Evolutionary conservation across 2,888 invertebrate genomes (phyloP), one percentile per base, ranked within the genome.

Genomic region (Toxonevra muliebris): DNA sequence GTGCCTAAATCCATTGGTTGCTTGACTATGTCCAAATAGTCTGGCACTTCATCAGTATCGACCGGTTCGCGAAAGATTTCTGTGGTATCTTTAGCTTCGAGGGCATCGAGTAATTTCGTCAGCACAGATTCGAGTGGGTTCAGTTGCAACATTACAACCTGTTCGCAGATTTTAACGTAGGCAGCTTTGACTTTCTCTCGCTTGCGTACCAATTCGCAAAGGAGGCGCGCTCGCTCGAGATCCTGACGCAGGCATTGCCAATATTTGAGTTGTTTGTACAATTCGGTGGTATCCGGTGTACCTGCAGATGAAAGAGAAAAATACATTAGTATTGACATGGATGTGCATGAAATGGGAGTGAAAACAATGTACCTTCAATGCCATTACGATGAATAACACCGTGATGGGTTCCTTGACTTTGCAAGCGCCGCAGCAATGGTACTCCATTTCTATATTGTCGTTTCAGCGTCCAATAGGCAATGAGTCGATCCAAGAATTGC

Each of bases 391-490:
- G 81, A 30, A 84, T 87, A 40, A 88, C 87, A 13, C 86, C 83
- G 71, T 85, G 84, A 67, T 82, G 86, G 78, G 86, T 79, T 76
- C 88, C 75, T 86, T 86, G 84, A 70, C 90, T 91, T 79, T 96
- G 96, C 41, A 96, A 86, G 8, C 98, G 87, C 54, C 98, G 86
- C 69, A 99, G 85, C 69, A 99, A 87, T 0, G 99, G 98, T 10
- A 98, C 98, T 0, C 99, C 99, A 80, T 98, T 97, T 61, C 98
- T 87, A 71, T 93, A 93, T 81, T 97, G 96, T 1, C 99, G 87
- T 84, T 99, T 99, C 54, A 98, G 86, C 4, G 96, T 98, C 99
- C 99, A 99, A 82, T 98, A 99, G 0, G 96, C 94, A 65, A 98
- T 91, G 13, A 99, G 87, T 3, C 96, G 88, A 80, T 94, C 93